Base-by-base conservation (phyloP, 2,797 vertebrate genomes). In the Clarias fuscus region DNA sequence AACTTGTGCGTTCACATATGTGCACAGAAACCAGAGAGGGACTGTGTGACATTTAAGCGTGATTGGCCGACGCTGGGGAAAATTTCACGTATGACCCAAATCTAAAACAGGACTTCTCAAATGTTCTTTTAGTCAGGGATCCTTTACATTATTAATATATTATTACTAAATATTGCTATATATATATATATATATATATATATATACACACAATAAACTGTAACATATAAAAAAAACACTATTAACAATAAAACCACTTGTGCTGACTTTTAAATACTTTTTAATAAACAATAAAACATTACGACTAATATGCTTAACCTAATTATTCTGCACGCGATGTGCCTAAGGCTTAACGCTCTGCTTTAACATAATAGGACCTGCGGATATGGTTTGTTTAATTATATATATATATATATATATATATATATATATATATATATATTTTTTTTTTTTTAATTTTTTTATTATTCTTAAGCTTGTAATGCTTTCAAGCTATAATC, bases 1-100 rank as follows among this genome's bases (percentile, higher is more conserved):
- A 27, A 86, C 64, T 79, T 85, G 84, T 85, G 84, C 22, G 67
- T 72, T 81, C 85, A 67, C 85, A 82, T 81, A 72, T 75, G 78
- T 82, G 79, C 58, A 53, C 22, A 33, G n/a, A 64, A 76, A n/a
- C 3, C 37, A 65, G 72, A 83, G 10, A 77, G 72, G 82, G 22
- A 24, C 37, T 62, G 64, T 37, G 18, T 61, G 76, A 37, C 30
- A 78, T 61, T 78, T 61, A 59, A 78, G 30, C 58, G 61, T 24
- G 48, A 75, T n/a, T 56, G 5, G 13, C 6, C 72, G 17, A 30
- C 3, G 5, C 75, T 33, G 17, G 53, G 53, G 53, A 0, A 30
- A 37, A 30, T 37, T 61, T 37, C 58, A 78, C 30, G 22, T 56
- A 78, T 5, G 76, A 33, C 27, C 10, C 53, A 56, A n/a, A 30